A percentile compares a stretch with the other conserved stretches of the same genome.
Conservation (phyloP, 2,113 vertebrate species). For the Dissostichus mawsoni region DNA sequence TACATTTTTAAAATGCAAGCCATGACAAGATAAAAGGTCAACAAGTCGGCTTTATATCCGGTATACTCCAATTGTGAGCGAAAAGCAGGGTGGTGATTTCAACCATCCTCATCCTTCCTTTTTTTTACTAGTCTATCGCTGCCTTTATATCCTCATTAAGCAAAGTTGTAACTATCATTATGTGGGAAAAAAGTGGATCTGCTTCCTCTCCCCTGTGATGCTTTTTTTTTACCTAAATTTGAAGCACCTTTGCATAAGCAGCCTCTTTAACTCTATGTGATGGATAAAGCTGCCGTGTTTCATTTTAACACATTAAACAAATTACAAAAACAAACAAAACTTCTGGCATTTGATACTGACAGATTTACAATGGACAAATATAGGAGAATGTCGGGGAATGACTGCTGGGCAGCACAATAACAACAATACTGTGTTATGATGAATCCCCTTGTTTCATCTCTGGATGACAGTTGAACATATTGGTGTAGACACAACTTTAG, state of each 20-base stretch:
- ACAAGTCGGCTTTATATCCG: not conserved
- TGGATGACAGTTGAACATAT: not conserved
- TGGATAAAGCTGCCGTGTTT: not conserved
- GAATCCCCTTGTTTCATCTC: constrained; percentile 1
- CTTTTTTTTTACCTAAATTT: not conserved
- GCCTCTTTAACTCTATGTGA: not conserved
- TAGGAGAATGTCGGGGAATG: not conserved
- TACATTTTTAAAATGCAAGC: constrained; percentile 9
- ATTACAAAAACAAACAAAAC: not conserved
- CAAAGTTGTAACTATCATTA: not conserved
- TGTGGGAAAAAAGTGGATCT: not conserved
- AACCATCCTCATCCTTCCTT: not conserved
- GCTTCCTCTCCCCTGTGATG: not conserved
- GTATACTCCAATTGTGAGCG: not conserved
- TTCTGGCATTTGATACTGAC: not conserved
- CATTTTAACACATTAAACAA: not conserved
- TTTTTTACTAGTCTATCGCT: not conserved
- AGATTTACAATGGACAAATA: not conserved
- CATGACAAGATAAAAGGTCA: constrained; percentile 17
- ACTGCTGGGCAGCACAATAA: constrained; percentile 2
- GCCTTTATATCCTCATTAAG: constrained; percentile 6
- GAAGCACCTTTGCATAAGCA: not conserved
- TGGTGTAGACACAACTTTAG: not conserved
- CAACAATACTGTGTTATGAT: not conserved
- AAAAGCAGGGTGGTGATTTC: constrained; percentile 14